Percentiles rank a stretch among this genome's conserved stretches.
phyloP scores from a whole-genome alignment of 2,888 invertebrate genomes.

The Orthonevra nobilis region DNA sequence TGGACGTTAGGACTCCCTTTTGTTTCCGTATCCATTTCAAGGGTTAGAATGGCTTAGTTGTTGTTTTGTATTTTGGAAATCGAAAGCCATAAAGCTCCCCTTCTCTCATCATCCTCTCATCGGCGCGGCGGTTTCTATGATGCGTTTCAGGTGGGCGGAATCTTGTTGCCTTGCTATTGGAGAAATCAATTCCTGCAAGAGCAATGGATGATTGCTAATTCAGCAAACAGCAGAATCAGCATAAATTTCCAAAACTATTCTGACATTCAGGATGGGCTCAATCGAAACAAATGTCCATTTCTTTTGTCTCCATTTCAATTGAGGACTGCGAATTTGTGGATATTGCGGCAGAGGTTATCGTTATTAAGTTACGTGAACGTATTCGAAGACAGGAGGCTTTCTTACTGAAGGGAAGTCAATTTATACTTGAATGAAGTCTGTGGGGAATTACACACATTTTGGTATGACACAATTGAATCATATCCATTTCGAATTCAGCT shows the following conservation, averaged over 20 bases:
- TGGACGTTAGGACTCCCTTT: constrained; percentile 29
- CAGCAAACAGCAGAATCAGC: constrained; percentile 24
- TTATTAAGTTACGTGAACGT: constrained; percentile 30
- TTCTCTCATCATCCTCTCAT: neutral
- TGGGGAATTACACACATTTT: neutral
- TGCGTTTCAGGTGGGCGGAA: constrained; percentile 36
- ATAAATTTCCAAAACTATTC: constrained; percentile 29
- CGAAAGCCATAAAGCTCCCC: too few relatives aligned
- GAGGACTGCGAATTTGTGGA: constrained; percentile 26
- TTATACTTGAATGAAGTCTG: too few relatives aligned
- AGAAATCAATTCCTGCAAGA: constrained; percentile 32
- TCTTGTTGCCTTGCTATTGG: constrained; percentile 10
- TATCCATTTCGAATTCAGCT: too few relatives aligned
- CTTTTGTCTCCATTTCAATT: neutral
- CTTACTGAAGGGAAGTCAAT: constrained; percentile 24
- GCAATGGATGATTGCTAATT: constrained; percentile 42
- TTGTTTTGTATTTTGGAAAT: constrained; percentile 27
- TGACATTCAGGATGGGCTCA: too few relatives aligned
- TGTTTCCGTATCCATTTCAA: constrained; percentile 30
- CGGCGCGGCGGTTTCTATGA: constrained; percentile 1
- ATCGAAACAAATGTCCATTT: constrained; percentile 8
- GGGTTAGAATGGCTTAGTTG: constrained; percentile 24
- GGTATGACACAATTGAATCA: too few relatives aligned
- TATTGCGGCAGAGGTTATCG: constrained; percentile 38
- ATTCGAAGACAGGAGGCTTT: constrained; percentile 8